Conservation (phyloP, 23 tunicate species). For the Styela plicata region DNA sequence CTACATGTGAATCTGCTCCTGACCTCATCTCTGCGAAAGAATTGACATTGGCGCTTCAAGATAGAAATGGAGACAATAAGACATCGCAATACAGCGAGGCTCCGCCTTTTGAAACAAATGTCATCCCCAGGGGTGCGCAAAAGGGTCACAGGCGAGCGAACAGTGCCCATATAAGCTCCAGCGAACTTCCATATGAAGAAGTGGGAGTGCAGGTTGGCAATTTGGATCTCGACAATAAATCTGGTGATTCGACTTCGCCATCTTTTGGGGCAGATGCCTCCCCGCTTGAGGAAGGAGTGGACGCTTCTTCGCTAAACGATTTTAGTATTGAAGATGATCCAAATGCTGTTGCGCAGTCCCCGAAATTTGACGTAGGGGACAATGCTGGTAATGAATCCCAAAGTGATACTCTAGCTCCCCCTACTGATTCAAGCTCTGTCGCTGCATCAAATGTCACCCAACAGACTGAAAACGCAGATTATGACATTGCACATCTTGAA, state of each 20-base stretch:
- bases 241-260: background rate
- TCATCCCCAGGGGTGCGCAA: constrained; percentile 17
- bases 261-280: background rate
- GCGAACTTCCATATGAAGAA: constrained; percentile 53
- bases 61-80: background rate
- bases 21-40: constrained; percentile 21
- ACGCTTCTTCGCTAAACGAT: constrained; percentile 24
- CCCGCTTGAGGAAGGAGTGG: constrained; percentile 22
- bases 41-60: constrained; percentile 13
- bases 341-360: background rate
- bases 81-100: background rate
- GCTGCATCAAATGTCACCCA: too few species aligned
- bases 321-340: constrained; percentile 28
- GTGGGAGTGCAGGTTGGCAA: constrained; percentile 22
- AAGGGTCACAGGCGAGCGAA: constrained; percentile 38
- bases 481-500: constrained; percentile 2
- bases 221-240: background rate
- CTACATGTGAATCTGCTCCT: constrained; percentile 16
- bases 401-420: too few species aligned
- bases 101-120: background rate
- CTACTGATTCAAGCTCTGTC: background rate
- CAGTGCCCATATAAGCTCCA: constrained; percentile 50
- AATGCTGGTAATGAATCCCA: too few species aligned
- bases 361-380: background rate
- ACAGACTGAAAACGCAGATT: background rate